These are phyloP conservation scores for Sardinella longiceps DNA, from an alignment of 2,797 vertebrate species.

Conservation along the genomic window DNA sequence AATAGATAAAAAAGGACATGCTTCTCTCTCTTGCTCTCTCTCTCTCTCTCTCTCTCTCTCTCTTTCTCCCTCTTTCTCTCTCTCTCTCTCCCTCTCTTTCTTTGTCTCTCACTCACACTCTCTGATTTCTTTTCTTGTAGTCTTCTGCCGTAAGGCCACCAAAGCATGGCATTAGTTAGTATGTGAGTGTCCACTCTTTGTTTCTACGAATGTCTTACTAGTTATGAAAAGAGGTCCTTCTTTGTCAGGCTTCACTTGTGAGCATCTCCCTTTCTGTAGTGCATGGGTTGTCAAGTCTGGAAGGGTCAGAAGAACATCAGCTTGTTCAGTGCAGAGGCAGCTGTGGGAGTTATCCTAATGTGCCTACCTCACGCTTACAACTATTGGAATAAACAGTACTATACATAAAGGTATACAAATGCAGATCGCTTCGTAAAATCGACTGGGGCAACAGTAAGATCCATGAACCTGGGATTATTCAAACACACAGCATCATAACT, in stretches of 20 bases:
- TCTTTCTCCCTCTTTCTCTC: too few relatives aligned
- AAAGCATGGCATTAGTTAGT: background rate
- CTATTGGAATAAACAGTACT: background rate
- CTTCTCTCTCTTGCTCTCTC: background rate
- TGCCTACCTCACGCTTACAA: background rate
- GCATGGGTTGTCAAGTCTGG: background rate
- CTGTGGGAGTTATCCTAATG: background rate
- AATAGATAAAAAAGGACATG: slow-evolving; percentile 23
- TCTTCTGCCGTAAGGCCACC: background rate
- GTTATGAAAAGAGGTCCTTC: background rate
- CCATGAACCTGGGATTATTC: background rate
- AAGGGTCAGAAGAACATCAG: background rate
- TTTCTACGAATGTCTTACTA: background rate
- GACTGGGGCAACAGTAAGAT: background rate
- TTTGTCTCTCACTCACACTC: too few relatives aligned
- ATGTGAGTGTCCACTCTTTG: background rate
- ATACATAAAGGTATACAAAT: background rate
- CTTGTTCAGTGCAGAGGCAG: background rate
- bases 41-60: background rate
- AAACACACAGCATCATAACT: background rate
- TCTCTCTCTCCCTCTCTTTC: too few relatives aligned
- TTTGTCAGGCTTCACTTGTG: background rate
- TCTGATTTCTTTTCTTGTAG: background rate
- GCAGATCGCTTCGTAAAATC: background rate
- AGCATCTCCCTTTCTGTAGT: background rate